phyloP scores from a whole-genome alignment of 2,797 vertebrate genomes.

The Platyrinchus mystaceus region DNA sequence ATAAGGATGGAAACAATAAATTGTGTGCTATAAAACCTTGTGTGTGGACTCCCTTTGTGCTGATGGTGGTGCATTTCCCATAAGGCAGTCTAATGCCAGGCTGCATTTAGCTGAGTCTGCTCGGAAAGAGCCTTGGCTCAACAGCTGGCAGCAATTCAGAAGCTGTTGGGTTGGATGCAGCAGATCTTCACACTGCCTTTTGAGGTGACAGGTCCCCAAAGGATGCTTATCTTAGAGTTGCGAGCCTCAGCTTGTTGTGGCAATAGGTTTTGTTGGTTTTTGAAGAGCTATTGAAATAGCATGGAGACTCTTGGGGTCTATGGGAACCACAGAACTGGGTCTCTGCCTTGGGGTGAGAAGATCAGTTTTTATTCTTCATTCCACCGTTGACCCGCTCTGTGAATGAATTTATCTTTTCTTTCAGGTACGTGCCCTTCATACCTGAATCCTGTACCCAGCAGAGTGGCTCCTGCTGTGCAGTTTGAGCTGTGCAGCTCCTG shows the following conservation, averaged over 20 bases:
- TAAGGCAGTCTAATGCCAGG: neutral
- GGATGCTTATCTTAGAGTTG: neutral
- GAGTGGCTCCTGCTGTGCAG: neutral
- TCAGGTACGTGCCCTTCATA: fast-evolving
- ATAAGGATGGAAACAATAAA: slow-evolving; percentile 11
- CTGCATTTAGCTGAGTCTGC: neutral
- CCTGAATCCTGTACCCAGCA: neutral
- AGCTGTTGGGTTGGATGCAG: neutral
- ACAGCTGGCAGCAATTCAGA: neutral
- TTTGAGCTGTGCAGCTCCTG: neutral
- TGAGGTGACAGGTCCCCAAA: neutral
- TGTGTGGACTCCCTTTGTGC: neutral
- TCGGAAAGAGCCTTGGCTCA: neutral
- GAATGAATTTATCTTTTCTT: neutral
- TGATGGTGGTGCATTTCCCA: neutral
- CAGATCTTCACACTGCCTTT: neutral
- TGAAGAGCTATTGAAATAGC: neutral
- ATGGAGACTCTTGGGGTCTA: neutral
- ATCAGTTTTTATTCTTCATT: neutral
- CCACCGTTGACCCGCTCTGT: neutral
- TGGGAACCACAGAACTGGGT: neutral
- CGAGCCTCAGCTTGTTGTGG: neutral
- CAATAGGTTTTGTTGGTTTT: neutral
- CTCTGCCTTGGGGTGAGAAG: neutral
- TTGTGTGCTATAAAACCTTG: neutral